These are phyloP conservation scores for Phoxinus phoxinus DNA, from an alignment of 2,113 vertebrate species.

Conservation along the genomic window DNA sequence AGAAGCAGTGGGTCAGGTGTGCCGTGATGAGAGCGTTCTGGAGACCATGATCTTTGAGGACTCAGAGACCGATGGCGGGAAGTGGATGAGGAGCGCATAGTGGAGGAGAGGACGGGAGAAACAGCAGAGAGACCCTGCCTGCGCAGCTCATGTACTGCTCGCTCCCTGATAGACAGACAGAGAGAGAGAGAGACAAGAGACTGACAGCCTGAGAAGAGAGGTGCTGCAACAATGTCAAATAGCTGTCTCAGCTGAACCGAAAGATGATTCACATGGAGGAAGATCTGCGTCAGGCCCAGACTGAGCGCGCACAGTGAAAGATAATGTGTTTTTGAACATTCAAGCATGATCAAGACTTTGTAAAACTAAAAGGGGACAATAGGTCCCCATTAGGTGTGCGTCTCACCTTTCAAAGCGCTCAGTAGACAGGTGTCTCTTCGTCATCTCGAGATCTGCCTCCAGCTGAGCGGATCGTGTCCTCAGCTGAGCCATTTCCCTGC, in stretches of 20 bases:
- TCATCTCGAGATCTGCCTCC: conserved; percentile 78
- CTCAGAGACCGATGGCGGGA: conserved; percentile 39
- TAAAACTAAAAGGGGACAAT: too few species aligned
- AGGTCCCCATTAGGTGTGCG: background rate
- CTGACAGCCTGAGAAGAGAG: too few species aligned
- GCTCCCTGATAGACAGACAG: conserved; percentile 42
- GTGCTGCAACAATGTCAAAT: too few species aligned
- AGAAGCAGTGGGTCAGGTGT: conserved; percentile 14
- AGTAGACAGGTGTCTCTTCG: conserved; percentile 78
- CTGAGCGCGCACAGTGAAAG: conserved; percentile 63
- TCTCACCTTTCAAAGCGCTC: conserved; percentile 81
- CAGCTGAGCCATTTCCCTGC: conserved; percentile 76
- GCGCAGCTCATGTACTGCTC: conserved; percentile 50
- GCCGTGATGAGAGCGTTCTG: conserved; percentile 25
- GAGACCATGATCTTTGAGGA: conserved; percentile 46
- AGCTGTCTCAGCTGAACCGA: conserved; percentile 71
- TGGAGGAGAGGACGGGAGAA: conserved; percentile 49
- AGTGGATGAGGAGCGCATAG: conserved; percentile 32
- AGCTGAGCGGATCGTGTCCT: conserved; percentile 75
- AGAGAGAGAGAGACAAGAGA: too few species aligned
- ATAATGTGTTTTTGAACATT: too few species aligned
- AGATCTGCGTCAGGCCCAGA: conserved; percentile 70
- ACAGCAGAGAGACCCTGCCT: conserved; percentile 46
- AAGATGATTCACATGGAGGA: conserved; percentile 74
- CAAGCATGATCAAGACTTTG: too few species aligned